Percentiles rank a stretch among this genome's conserved stretches.
These are phyloP conservation scores for Seira ritae DNA, from an alignment of 2,888 invertebrate species.

Conservation along the genomic window DNA sequence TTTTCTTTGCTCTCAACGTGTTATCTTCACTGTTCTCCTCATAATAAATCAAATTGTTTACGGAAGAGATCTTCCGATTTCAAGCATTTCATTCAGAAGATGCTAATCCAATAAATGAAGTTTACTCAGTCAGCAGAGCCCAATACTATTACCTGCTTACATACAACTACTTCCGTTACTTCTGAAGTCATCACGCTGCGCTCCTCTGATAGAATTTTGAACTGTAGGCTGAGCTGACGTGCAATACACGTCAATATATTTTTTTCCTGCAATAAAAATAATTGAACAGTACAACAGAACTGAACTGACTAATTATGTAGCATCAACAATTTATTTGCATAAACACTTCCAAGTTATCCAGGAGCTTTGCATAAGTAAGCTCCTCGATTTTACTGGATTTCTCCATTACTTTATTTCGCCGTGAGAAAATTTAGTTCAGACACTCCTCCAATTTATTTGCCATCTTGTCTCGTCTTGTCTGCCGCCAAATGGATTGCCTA, in stretches of 20 bases:
- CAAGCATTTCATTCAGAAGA: neutral
- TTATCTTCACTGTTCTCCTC: neutral
- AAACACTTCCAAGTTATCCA: too few species aligned
- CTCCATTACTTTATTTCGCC: neutral
- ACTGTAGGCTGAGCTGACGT: neutral
- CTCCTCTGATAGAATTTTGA: neutral
- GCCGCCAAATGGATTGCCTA: neutral
- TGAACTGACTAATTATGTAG: too few species aligned
- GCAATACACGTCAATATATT: neutral
- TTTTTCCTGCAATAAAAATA: neutral
- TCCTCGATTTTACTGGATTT: too few species aligned
- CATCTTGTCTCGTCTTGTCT: neutral
- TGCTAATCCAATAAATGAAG: conserved; percentile 19
- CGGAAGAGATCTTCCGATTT: neutral
- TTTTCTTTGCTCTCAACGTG: neutral
- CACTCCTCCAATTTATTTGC: conserved; percentile 6
- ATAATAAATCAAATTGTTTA: conserved; percentile 15
- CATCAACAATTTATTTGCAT: too few species aligned
- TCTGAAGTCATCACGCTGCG: too few species aligned
- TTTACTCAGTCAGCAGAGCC: too few species aligned
- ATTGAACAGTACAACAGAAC: too few species aligned
- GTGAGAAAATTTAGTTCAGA: neutral
- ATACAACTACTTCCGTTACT: too few species aligned
- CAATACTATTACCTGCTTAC: too few species aligned
- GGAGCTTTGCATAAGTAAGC: too few species aligned